A percentile compares a stretch with the other conserved stretches of the same genome.
Conservation (phyloP, 2,888 invertebrate genomes). For the Mimas tiliae region DNA sequence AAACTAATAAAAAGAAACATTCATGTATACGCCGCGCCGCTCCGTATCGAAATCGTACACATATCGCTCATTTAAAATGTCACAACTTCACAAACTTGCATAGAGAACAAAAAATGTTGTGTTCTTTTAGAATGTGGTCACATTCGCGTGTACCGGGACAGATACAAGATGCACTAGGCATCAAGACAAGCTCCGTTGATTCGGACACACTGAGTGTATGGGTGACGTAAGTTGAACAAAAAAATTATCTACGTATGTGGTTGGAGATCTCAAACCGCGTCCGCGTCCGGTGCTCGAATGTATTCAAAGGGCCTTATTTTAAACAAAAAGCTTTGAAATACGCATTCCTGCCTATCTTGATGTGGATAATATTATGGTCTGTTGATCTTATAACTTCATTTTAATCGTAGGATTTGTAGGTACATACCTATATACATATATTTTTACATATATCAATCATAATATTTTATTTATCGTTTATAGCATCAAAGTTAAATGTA, state of each 20-base stretch:
- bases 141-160: background rate
- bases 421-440: too few relatives aligned
- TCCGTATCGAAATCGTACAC: background rate
- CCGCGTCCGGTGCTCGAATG: conserved; percentile 28
- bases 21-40: background rate
- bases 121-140: background rate
- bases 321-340: conserved; percentile 22
- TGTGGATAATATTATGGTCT: background rate
- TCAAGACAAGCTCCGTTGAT: conserved; percentile 16
- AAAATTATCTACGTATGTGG: conserved; percentile 22
- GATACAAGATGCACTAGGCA: conserved; percentile 19
- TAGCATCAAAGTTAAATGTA: too few relatives aligned
- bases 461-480: too few relatives aligned
- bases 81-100: conserved; percentile 3
- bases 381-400: background rate
- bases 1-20: conserved; percentile 2
- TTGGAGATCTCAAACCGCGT: conserved; percentile 18
- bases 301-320: conserved; percentile 19
- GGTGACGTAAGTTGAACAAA: conserved; percentile 15
- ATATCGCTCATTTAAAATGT: background rate
- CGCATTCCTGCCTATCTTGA: background rate
- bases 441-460: too few relatives aligned
- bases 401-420: too few relatives aligned
- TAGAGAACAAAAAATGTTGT: background rate
- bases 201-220: conserved; percentile 21